Percentiles rank a stretch among this genome's conserved stretches.
These are phyloP conservation scores for Slavum lentiscoides DNA, from an alignment of 2,888 invertebrate genomes.

Conservation along the genomic window DNA sequence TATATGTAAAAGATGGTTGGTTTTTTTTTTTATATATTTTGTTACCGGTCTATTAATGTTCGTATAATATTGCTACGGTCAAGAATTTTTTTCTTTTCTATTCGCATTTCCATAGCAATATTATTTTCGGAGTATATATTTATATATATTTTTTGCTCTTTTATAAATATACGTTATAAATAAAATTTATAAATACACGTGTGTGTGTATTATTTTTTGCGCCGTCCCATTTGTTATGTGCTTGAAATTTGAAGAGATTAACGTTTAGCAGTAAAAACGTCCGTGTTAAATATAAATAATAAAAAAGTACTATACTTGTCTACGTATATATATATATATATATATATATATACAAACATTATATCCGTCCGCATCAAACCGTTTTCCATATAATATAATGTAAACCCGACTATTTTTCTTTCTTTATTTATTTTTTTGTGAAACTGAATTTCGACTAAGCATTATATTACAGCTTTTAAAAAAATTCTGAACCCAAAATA, in stretches of 20 bases:
- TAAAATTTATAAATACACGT: not conserved
- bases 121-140: slow-evolving; percentile 10
- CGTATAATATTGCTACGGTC: not conserved
- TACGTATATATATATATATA: no score
- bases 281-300: slow-evolving; percentile 4
- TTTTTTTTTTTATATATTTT: not conserved
- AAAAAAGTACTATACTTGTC: not conserved
- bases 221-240: slow-evolving; percentile 9
- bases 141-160: slow-evolving; percentile 4
- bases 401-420: no score
- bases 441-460: no score
- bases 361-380: slow-evolving; percentile 10
- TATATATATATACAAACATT: no score
- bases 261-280: slow-evolving; percentile 13
- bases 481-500: no score
- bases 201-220: not conserved
- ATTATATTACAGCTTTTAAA: no score
- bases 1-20: not conserved
- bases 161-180: no score
- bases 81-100: not conserved
- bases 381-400: not conserved
- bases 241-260: slow-evolving; percentile 14
- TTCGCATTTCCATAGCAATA: slow-evolving; percentile 11
- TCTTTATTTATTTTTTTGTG: no score
- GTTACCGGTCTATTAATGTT: no score